Base-by-base conservation (phyloP, 2,888 invertebrate genomes). In the Stenurella melanura region DNA sequence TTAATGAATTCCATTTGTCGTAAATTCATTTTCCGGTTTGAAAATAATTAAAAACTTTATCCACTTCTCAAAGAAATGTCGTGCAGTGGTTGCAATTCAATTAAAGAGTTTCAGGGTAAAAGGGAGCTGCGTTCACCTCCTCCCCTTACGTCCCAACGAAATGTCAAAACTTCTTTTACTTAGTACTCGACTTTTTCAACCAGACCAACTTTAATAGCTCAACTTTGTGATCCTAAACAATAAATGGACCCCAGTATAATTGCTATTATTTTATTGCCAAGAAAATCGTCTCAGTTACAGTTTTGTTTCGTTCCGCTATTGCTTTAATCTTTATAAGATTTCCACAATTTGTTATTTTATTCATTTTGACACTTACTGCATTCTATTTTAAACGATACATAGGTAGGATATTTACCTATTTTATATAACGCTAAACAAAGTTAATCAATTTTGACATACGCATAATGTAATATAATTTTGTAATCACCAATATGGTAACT, bases 21-120 rank as follows among this genome's bases (percentile, higher is more conserved):
- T 87, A 85, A 86, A 86, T 86, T 87, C 87, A 87, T 87, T 87
- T 87, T 86, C 85, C 86, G 86, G 87, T 87, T 87, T 88, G 86
- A 86, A 87, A 88, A 89, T 88, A 88, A 89, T 88, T 88, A 88
- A 88, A 89, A 89, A 88, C 87, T 88, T 89, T 87, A 86, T 86
- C 85, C 87, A 87, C 87, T 87, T 87, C 83, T 86, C 86, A 87
- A 87, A 87, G 87, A 87, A 88, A 88, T 87, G 87, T 86, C 88
- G 87, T 87, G 86, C 87, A 87, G 87, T 87, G 87, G 88, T 88
- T 88, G 87, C 88, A 87, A 88, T 88, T 89, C 88, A 88, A 88
- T 88, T 89, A 88, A 88, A 87, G 87, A 87, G 87, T 87, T 88
- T 86, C 68, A 82, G 80, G 77, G 81, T 77, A 72, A 66, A n/a